Percentiles rank a stretch among this genome's conserved stretches.
Conservation (phyloP, 1,140 invertebrate species). For the Hylaeus anthracinus region DNA sequence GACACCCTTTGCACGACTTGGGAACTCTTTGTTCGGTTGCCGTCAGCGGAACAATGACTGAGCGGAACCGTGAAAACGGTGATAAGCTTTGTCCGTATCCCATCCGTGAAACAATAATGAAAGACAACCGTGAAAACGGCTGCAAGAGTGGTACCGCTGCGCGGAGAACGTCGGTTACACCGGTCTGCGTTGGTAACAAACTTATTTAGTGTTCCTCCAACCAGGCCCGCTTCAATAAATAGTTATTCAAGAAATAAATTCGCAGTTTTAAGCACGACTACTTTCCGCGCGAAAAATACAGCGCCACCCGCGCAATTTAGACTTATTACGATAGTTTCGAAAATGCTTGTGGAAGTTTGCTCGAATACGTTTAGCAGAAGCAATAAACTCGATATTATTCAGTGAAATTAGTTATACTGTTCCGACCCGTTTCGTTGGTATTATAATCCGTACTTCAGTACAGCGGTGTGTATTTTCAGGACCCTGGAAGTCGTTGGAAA, state of each 20-base stretch:
- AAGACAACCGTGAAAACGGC: conserved; percentile 29
- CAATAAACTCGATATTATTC: too few relatives aligned
- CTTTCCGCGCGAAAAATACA: too few relatives aligned
- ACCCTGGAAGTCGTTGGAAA: not conserved
- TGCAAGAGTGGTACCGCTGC: not conserved
- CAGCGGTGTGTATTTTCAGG: not conserved
- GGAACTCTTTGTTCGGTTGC: conserved; percentile 39
- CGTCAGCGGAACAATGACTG: conserved; percentile 31
- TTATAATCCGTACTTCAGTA: too few relatives aligned
- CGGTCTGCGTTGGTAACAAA: not conserved
- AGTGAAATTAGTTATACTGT: too few relatives aligned
- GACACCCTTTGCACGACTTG: conserved; percentile 39
- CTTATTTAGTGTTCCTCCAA: not conserved
- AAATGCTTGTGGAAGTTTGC: too few relatives aligned
- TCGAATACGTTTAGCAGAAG: too few relatives aligned
- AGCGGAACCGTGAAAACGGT: conserved; percentile 41
- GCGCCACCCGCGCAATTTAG: too few relatives aligned
- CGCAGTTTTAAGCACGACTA: too few relatives aligned
- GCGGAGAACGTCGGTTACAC: not conserved
- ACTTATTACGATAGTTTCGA: too few relatives aligned
- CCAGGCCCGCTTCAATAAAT: too few relatives aligned
- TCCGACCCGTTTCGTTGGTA: too few relatives aligned
- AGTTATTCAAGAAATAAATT: too few relatives aligned
- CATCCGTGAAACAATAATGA: conserved; percentile 39
- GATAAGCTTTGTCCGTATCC: conserved; percentile 39